Base-by-base conservation (phyloP, 2,797 vertebrate genomes). In the Lophotriccus pileatus region DNA sequence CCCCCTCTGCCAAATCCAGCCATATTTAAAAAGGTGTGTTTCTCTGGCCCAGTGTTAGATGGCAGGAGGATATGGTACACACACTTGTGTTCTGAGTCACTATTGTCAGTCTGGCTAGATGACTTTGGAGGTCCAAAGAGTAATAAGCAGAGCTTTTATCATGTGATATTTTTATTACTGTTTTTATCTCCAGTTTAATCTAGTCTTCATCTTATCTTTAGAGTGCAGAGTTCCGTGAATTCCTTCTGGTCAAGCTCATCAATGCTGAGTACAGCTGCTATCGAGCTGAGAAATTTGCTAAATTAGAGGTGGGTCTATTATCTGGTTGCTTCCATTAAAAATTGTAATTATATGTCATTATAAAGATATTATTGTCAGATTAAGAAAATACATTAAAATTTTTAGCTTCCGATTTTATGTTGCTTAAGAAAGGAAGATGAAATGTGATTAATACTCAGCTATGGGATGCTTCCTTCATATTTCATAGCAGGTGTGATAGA, bases 201-300 rank as follows among this genome's bases (percentile, higher is more conserved):
- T 47, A 25, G 21, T 77, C 58, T 89, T 92, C 27, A 27, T 66
- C 59, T 76, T 96, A 43, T 81, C 52, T 89, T 84, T 95, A 99
- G 99, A 98, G 98, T 76, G 95, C 97, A 1, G 98, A 99, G 84
- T 98, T 99, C 80, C 98, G 96, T 11, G 99, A 99, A 95, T 99
- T 99, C 95, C 98, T 99, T 50, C 98, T 99, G 94, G 98, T 98
- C 47, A 99, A 99, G 96, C 98, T 99, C 88, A 99, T 99, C 96
- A 99, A 99, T 34, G 99, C 99, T 0, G 99, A 99, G 96, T 98
- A 99, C 13, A 99, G 99, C 89, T 99, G 99, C 96, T 99, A 99
- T 97, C 98, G 98, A 94, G 99, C 99, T 56, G 99, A 99, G 95
- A 99, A 99, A 96, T 99, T 99, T 97, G 98, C 99, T 87, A 99